Evolutionary conservation across 2,113 vertebrate species (phyloP).

Genomic region (Alouatta palliata): DNA sequence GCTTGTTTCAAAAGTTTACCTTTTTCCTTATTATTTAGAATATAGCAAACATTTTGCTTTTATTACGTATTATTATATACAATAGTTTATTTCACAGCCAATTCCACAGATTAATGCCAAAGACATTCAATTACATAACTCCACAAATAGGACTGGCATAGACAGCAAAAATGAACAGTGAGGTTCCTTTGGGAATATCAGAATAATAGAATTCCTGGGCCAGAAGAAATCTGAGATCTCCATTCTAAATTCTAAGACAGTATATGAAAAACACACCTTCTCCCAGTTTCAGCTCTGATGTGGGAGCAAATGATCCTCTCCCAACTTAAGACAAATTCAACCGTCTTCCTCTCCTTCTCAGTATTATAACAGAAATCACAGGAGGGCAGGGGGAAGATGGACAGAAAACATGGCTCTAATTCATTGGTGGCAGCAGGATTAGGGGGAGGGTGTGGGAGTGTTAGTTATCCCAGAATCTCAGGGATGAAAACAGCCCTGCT

Average conservation of each 20-base stretch:
- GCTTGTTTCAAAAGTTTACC: neutral
- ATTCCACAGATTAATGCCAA: neutral
- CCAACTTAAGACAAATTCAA: neutral
- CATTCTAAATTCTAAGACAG: neutral
- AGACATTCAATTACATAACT: neutral
- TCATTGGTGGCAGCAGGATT: too few relatives aligned
- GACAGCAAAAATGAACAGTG: neutral
- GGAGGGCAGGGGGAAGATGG: neutral
- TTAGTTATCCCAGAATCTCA: neutral
- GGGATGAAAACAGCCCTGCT: neutral
- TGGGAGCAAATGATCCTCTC: neutral
- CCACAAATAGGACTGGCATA: neutral
- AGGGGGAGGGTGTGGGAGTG: too few relatives aligned
- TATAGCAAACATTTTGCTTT: neutral
- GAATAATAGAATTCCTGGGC: neutral
- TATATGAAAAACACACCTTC: neutral
- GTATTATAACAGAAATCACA: neutral
- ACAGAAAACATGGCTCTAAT: neutral
- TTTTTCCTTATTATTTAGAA: neutral
- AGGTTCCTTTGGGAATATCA: neutral
- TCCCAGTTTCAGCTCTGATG: neutral
- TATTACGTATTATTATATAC: neutral
- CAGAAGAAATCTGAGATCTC: neutral
- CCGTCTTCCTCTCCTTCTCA: neutral
- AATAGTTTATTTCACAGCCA: neutral